Percentiles rank a stretch among this genome's conserved stretches.
Evolutionary conservation across 2,888 invertebrate genomes (phyloP).

Genomic region (Allolobophora icterica): DNA sequence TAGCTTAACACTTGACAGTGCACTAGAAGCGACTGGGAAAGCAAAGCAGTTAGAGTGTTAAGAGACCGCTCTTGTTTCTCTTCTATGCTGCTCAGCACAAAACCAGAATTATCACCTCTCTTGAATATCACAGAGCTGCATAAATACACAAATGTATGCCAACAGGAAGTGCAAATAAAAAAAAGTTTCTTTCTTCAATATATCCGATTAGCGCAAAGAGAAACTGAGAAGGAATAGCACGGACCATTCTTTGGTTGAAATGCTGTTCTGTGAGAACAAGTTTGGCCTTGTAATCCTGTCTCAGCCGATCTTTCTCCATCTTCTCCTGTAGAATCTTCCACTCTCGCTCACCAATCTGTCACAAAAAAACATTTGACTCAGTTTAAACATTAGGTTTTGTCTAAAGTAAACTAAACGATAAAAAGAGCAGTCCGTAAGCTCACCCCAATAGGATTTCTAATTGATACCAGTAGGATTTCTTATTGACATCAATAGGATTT

Average conservation of each 20-base stretch:
- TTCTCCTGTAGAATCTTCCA: slow-evolving; percentile 67
- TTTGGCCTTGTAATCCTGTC: slow-evolving; percentile 72
- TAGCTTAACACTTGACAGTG: too few species aligned
- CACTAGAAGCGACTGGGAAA: too few species aligned
- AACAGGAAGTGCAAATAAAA: neutral
- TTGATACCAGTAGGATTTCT: too few species aligned
- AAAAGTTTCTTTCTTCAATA: neutral
- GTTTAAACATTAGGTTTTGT: neutral
- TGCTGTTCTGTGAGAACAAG: slow-evolving; percentile 58
- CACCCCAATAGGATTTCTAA: neutral
- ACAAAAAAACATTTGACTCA: slow-evolving; percentile 34
- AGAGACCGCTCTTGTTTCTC: too few species aligned
- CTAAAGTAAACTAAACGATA: neutral
- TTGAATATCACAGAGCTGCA: neutral
- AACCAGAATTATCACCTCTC: neutral
- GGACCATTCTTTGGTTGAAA: slow-evolving; percentile 49
- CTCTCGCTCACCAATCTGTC: slow-evolving; percentile 67
- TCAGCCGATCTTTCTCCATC: slow-evolving; percentile 69
- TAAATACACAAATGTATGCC: neutral
- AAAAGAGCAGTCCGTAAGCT: neutral
- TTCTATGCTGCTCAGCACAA: too few species aligned
- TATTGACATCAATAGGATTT: too few species aligned
- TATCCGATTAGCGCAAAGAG: neutral
- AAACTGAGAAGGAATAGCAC: neutral
- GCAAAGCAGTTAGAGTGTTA: too few species aligned